Conservation (phyloP, 2,888 invertebrate species). For the Iselma pallidipennis region DNA sequence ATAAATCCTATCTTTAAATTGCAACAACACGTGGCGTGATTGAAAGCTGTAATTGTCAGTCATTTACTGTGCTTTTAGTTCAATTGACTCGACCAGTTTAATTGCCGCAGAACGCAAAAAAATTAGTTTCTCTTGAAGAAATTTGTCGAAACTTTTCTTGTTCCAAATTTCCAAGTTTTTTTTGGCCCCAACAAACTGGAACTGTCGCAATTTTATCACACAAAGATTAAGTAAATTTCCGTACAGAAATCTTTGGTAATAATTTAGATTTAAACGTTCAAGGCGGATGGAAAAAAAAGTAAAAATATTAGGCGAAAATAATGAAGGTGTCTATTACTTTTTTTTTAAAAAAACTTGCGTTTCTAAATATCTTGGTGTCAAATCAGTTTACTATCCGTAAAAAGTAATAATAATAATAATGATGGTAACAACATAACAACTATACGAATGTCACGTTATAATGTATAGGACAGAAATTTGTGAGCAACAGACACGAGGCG, state of each 20-base stretch:
- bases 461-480: conserved; percentile 12
- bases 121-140: neutral
- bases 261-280: too few species aligned
- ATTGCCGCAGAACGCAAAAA: neutral
- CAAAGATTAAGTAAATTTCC: too few species aligned
- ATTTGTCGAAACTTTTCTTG: too few species aligned
- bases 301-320: too few species aligned
- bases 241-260: too few species aligned
- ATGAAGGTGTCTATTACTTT: too few species aligned
- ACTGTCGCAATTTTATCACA: too few species aligned
- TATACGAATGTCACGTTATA: conserved; percentile 4
- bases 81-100: neutral
- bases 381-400: neutral
- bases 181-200: too few species aligned
- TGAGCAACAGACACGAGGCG: conserved; percentile 21
- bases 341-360: neutral
- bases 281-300: too few species aligned
- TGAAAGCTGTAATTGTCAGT: conserved; percentile 6
- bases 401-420: conserved; percentile 1
- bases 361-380: neutral
- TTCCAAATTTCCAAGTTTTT: too few species aligned
- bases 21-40: conserved; percentile 4
- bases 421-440: too few species aligned
- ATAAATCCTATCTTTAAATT: neutral
- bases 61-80: neutral